Percentiles rank a stretch among this genome's conserved stretches.
Evolutionary conservation across 2,113 vertebrate genomes (phyloP).

Genomic region (Lutjanus erythropterus): DNA sequence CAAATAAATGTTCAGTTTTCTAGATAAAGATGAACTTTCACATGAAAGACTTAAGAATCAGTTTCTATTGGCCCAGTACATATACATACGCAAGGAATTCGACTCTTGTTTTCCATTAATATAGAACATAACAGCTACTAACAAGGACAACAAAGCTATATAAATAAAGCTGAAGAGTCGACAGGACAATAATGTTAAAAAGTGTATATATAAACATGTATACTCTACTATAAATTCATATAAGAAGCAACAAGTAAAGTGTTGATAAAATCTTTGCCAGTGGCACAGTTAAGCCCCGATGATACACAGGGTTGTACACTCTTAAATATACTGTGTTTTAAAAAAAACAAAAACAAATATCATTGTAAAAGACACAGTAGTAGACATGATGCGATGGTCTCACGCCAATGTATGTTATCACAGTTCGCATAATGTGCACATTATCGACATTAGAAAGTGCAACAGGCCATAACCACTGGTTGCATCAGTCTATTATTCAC

Average conservation of each 20-base stretch:
- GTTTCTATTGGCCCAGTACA: too few relatives aligned
- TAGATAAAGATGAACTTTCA: too few relatives aligned
- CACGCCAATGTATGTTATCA: constrained; percentile 4
- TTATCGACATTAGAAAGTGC: constrained; percentile 40
- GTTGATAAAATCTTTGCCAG: neutral
- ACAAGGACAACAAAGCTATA: too few relatives aligned
- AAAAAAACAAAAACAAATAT: neutral
- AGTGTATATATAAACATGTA: too few relatives aligned
- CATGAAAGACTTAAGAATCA: too few relatives aligned
- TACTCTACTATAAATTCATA: too few relatives aligned
- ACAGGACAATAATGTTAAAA: too few relatives aligned
- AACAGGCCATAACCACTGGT: constrained; percentile 30
- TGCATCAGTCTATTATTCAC: constrained; percentile 40
- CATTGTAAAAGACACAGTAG: constrained; percentile 12
- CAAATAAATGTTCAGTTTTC: neutral
- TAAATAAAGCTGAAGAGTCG: too few relatives aligned
- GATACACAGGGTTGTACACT: neutral
- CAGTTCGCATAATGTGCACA: constrained; percentile 38
- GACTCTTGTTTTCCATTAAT: too few relatives aligned
- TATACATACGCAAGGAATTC: too few relatives aligned
- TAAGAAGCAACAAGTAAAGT: too few relatives aligned
- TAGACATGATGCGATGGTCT: neutral
- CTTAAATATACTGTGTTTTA: neutral
- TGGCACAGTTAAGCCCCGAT: neutral
- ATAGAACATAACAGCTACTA: too few relatives aligned